These are phyloP conservation scores for Perodicticus potto DNA, from an alignment of 2,797 vertebrate genomes.

Conservation along the genomic window DNA sequence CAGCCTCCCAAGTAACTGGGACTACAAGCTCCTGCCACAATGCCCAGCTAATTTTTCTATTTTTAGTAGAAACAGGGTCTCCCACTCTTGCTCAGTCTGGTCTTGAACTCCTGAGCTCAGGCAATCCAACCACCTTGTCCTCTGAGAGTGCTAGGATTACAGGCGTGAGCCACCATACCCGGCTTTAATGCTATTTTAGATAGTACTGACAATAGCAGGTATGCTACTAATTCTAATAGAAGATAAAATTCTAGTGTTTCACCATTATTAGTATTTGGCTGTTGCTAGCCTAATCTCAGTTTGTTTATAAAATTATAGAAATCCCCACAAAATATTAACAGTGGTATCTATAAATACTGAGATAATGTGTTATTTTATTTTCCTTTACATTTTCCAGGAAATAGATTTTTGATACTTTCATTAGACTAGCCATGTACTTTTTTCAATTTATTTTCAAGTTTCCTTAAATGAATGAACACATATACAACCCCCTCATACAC, in stretches of 20 bases:
- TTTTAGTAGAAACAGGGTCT: too few relatives aligned
- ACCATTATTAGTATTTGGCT: slow-evolving; percentile 20
- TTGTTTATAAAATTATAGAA: slow-evolving; percentile 18
- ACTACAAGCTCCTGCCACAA: too few relatives aligned
- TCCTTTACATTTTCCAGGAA: slow-evolving; percentile 39
- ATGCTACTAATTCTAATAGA: neutral
- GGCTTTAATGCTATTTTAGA: neutral
- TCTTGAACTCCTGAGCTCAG: too few relatives aligned
- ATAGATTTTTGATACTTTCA: neutral
- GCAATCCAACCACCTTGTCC: too few relatives aligned
- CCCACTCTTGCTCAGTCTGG: too few relatives aligned
- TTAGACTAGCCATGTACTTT: slow-evolving; percentile 18
- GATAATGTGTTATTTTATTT: slow-evolving; percentile 10
- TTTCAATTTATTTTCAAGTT: slow-evolving; percentile 52
- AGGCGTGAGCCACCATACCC: too few relatives aligned
- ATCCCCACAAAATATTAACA: slow-evolving; percentile 1
- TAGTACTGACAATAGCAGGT: neutral
- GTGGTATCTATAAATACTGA: neutral
- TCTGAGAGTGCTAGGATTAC: too few relatives aligned
- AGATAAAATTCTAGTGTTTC: slow-evolving; percentile 16
- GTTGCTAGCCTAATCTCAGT: neutral
- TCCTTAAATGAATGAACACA: slow-evolving; percentile 11
- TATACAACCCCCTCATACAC: too few relatives aligned
- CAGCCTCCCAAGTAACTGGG: too few relatives aligned
- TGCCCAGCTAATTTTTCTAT: too few relatives aligned